These are phyloP conservation scores for Lysiphlebus fabarum DNA, from an alignment of 1,140 invertebrate species.

Conservation along the genomic window DNA sequence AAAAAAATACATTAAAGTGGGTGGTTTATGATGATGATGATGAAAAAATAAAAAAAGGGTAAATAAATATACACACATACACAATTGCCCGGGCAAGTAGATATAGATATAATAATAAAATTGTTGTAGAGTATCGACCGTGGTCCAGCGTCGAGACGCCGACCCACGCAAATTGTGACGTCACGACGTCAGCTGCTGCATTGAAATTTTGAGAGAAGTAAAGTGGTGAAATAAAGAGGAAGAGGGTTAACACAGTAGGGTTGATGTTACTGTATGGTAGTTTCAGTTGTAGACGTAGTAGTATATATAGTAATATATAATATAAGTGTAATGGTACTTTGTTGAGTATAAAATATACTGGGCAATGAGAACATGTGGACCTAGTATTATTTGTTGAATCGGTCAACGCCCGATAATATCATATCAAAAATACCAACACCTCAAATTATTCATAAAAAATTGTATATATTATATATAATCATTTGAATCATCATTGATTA, in stretches of 20 bases:
- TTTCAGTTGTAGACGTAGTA: background rate
- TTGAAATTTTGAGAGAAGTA: background rate
- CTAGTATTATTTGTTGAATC: slow-evolving; percentile 20
- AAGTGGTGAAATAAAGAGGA: no score
- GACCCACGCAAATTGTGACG: slow-evolving; percentile 43
- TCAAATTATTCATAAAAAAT: no score
- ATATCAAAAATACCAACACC: no score
- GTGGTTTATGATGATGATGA: slow-evolving; percentile 6
- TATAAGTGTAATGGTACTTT: no score
- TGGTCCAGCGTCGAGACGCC: slow-evolving; percentile 35
- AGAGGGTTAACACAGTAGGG: no score
- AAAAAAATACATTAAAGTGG: slow-evolving; percentile 3
- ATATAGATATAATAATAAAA: no score
- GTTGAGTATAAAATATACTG: slow-evolving; percentile 24
- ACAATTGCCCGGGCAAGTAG: slow-evolving; percentile 36
- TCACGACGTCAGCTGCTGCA: slow-evolving; percentile 47
- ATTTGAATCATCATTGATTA: no score
- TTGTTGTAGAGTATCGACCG: slow-evolving; percentile 36
- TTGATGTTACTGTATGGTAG: no score
- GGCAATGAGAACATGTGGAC: slow-evolving; percentile 19
- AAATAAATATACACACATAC: slow-evolving; percentile 23
- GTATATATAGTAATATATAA: no score
- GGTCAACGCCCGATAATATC: slow-evolving; percentile 9
- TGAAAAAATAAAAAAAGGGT: slow-evolving; percentile 7
- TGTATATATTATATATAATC: no score